A percentile compares a stretch with the other conserved stretches of the same genome.
Evolutionary conservation across 2,888 invertebrate genomes (phyloP).

Genomic region (Poecilus cupreus): DNA sequence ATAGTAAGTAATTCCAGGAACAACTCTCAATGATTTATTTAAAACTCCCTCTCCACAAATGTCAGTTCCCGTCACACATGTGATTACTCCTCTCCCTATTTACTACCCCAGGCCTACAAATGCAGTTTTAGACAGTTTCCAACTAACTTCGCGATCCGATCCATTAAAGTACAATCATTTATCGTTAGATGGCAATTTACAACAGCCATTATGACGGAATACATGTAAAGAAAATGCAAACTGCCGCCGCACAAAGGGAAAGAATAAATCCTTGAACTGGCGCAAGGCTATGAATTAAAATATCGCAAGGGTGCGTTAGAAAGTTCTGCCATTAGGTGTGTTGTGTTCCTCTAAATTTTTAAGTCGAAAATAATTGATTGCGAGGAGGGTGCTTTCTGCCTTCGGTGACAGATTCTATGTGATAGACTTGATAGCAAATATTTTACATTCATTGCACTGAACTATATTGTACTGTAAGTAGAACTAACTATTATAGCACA

Average conservation of each 20-base stretch:
- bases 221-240: constrained; percentile 16
- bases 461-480: too few species aligned
- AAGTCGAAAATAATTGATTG: constrained; percentile 11
- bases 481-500: too few species aligned
- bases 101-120: not conserved
- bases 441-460: too few species aligned
- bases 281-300: not conserved
- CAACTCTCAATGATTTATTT: not conserved
- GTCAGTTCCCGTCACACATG: constrained; percentile 17
- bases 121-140: constrained; percentile 17
- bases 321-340: not conserved
- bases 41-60: not conserved
- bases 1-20: not conserved
- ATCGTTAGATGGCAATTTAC: constrained; percentile 30
- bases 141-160: constrained; percentile 28
- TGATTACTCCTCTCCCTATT: not conserved
- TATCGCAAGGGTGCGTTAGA: not conserved
- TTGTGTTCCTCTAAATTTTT: not conserved
- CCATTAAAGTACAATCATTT: constrained; percentile 38
- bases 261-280: not conserved
- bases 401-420: not conserved
- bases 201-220: constrained; percentile 19
- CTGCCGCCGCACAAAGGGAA: not conserved
- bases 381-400: not conserved
- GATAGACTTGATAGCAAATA: too few species aligned